Percentiles rank a stretch among this genome's conserved stretches.
These are phyloP conservation scores for Trematomus bernacchii DNA, from an alignment of 2,797 vertebrate species.

Conservation along the genomic window DNA sequence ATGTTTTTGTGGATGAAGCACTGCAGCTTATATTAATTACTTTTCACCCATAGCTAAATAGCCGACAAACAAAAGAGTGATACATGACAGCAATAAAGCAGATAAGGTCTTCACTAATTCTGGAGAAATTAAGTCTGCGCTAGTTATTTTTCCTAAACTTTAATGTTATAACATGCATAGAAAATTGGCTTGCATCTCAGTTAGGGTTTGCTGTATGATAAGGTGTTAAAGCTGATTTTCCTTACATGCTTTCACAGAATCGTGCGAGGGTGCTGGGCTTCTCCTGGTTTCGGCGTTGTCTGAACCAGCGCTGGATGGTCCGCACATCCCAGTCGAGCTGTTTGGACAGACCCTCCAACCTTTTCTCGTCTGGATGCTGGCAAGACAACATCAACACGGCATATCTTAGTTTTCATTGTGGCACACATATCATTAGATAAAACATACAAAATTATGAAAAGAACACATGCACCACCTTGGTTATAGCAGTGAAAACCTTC, in stretches of 20 bases:
- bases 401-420: background rate
- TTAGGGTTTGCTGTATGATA: background rate
- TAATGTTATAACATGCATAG: background rate
- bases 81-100: background rate
- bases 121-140: background rate
- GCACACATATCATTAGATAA: background rate
- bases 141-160: slow-evolving; percentile 6
- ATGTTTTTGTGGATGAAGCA: slow-evolving; percentile 7
- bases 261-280: slow-evolving; percentile 95
- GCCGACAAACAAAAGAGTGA: slow-evolving; percentile 4
- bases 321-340: slow-evolving; percentile 99
- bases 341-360: slow-evolving; percentile 97
- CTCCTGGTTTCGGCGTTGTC: slow-evolving; percentile 98
- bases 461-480: slow-evolving; percentile 88
- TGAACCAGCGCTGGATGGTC: slow-evolving; percentile 98
- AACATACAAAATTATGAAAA: background rate
- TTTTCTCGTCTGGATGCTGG: slow-evolving; percentile 98
- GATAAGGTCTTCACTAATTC: background rate
- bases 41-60: background rate
- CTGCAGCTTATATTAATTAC: slow-evolving; percentile 27
- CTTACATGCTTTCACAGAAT: slow-evolving; percentile 99
- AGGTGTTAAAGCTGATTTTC: background rate
- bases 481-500: slow-evolving; percentile 99
- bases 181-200: background rate
- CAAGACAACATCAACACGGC: slow-evolving; percentile 19